These are phyloP conservation scores for Muscicapa adusta DNA, from an alignment of 2,113 vertebrate species.

Conservation along the genomic window DNA sequence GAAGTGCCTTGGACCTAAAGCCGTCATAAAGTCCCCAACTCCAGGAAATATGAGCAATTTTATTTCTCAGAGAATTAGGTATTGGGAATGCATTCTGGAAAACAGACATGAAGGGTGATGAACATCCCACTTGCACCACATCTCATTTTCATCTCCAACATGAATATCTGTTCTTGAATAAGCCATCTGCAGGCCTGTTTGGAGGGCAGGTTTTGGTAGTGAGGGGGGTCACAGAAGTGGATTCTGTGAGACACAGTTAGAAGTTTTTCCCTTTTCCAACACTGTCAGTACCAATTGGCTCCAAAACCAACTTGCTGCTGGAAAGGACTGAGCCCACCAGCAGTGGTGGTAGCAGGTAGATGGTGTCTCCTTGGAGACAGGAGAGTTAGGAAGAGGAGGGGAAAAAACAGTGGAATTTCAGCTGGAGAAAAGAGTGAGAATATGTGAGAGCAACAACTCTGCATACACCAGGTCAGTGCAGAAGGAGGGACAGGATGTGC, in stretches of 20 bases:
- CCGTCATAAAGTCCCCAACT: background rate
- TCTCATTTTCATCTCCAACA: background rate
- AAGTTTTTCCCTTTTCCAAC: background rate
- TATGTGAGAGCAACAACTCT: background rate
- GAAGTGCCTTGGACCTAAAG: background rate
- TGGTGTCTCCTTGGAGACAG: background rate
- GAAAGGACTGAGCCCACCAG: background rate
- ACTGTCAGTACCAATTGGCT: fast-evolving
- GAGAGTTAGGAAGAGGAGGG: background rate
- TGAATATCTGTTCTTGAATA: background rate
- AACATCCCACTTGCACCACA: background rate
- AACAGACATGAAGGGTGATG: background rate
- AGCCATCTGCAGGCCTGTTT: background rate
- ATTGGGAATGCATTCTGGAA: background rate
- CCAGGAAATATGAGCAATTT: background rate
- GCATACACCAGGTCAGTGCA: background rate
- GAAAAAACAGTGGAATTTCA: background rate
- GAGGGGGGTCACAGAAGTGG: background rate
- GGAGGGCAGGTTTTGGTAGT: background rate
- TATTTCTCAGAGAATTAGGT: background rate
- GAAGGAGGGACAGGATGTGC: fast-evolving
- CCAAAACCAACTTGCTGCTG: fast-evolving
- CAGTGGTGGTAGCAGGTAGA: background rate
- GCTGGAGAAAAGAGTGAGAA: background rate
- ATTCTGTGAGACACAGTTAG: background rate